phyloP scores from a whole-genome alignment of 2,888 invertebrate species.

The Halictus ligatus region DNA sequence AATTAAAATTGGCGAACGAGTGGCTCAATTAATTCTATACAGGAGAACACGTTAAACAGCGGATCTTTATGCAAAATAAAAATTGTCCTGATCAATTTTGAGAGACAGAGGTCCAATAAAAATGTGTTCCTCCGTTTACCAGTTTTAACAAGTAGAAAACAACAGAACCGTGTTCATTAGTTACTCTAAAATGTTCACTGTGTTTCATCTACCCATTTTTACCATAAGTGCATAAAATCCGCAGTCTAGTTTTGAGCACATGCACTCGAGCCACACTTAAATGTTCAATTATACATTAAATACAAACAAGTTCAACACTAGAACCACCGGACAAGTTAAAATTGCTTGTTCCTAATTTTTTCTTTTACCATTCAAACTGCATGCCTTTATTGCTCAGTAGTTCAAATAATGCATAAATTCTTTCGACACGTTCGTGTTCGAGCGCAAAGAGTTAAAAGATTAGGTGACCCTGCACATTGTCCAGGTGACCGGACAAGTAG shows the following conservation, averaged over 20 bases:
- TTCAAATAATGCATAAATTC: background rate
- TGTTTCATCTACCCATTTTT: too few species aligned
- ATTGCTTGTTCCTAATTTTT: background rate
- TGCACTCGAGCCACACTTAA: background rate
- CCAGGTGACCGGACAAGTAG: background rate
- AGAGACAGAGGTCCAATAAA: too few species aligned
- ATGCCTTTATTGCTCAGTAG: background rate
- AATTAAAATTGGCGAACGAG: background rate
- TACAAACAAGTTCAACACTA: background rate
- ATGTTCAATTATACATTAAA: background rate
- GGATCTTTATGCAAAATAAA: too few species aligned
- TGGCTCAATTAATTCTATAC: background rate
- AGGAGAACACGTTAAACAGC: background rate
- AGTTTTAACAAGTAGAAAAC: too few species aligned
- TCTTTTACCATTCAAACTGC: background rate
- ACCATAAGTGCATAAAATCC: too few species aligned
- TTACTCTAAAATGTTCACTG: too few species aligned
- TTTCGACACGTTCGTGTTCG: background rate
- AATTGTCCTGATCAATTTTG: too few species aligned
- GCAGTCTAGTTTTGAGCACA: too few species aligned
- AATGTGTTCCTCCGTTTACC: too few species aligned
- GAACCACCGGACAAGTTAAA: background rate
- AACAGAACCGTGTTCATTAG: too few species aligned
- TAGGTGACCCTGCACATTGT: background rate
- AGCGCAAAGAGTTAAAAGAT: background rate